Conservation (phyloP, 2,888 invertebrate species). For the Ernsta delagoae region DNA sequence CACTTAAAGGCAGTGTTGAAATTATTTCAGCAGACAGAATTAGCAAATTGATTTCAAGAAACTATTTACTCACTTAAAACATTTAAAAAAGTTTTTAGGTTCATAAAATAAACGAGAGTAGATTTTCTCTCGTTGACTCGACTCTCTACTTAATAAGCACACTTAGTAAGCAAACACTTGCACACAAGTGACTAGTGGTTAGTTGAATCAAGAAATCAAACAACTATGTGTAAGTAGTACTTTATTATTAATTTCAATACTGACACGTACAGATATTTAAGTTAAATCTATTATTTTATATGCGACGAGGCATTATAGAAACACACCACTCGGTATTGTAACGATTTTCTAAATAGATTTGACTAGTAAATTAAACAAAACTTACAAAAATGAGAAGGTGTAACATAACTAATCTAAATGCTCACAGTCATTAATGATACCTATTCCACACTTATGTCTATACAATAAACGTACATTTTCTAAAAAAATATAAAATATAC, state of each 20-base stretch:
- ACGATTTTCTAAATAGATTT: slow-evolving; percentile 25
- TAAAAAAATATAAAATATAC: slow-evolving; percentile 3
- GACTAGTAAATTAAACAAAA: slow-evolving; percentile 29
- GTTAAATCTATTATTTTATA: background rate
- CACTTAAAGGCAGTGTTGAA: slow-evolving; percentile 11
- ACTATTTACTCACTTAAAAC: slow-evolving; percentile 15
- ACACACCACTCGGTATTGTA: background rate
- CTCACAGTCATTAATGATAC: slow-evolving; percentile 6
- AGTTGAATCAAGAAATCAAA: too few relatives aligned
- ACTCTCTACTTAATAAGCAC: too few relatives aligned
- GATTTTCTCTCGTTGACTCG: too few relatives aligned
- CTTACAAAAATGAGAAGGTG: slow-evolving; percentile 19
- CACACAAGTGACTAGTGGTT: too few relatives aligned
- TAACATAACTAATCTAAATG: slow-evolving; percentile 16
- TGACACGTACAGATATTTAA: slow-evolving; percentile 1
- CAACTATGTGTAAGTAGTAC: slow-evolving; percentile 2
- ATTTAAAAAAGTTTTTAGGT: background rate
- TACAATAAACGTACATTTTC: background rate
- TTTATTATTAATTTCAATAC: slow-evolving; percentile 53
- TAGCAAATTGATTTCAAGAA: slow-evolving; percentile 18
- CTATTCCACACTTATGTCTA: too few relatives aligned
- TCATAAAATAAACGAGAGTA: too few relatives aligned
- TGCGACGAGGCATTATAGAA: slow-evolving; percentile 8
- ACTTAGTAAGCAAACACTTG: too few relatives aligned
- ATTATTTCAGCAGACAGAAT: slow-evolving; percentile 11